These are phyloP conservation scores for Nomada hirtipes DNA, from an alignment of 2,888 invertebrate species.

Conservation along the genomic window DNA sequence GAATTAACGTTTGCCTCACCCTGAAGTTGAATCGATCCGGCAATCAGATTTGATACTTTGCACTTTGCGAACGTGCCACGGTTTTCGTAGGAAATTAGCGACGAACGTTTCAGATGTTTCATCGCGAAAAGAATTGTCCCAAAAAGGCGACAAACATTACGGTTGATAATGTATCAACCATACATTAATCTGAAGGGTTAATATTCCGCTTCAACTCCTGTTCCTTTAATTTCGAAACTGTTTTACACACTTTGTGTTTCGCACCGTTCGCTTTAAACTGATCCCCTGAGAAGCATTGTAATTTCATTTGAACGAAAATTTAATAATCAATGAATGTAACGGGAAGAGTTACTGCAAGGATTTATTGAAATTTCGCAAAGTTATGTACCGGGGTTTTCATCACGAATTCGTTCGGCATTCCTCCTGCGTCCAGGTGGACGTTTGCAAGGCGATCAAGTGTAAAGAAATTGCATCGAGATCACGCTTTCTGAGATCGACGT, in stretches of 20 bases:
- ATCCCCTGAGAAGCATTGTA: not conserved
- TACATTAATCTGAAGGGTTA: too few species aligned
- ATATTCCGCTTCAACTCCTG: not conserved
- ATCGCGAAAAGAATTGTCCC: not conserved
- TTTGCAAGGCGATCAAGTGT: constrained; percentile 48
- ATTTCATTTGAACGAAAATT: not conserved
- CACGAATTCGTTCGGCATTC: constrained; percentile 7
- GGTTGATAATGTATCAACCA: too few species aligned
- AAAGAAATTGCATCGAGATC: constrained; percentile 47
- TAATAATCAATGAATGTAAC: not conserved
- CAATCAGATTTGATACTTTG: constrained; percentile 34
- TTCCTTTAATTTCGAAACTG: not conserved
- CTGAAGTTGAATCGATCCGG: constrained; percentile 28
- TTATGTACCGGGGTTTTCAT: not conserved
- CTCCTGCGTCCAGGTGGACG: not conserved
- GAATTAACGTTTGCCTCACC: constrained; percentile 50
- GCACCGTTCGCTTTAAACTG: too few species aligned
- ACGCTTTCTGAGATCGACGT: constrained; percentile 58
- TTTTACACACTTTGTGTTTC: too few species aligned
- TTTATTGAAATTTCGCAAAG: constrained; percentile 10
- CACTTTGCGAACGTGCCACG: constrained; percentile 16
- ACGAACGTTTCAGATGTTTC: too few species aligned
- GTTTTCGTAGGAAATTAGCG: not conserved
- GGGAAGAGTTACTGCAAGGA: not conserved
- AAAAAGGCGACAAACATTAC: too few species aligned